Conservation (phyloP, 2,113 vertebrate species). For the Alethe diademata region DNA sequence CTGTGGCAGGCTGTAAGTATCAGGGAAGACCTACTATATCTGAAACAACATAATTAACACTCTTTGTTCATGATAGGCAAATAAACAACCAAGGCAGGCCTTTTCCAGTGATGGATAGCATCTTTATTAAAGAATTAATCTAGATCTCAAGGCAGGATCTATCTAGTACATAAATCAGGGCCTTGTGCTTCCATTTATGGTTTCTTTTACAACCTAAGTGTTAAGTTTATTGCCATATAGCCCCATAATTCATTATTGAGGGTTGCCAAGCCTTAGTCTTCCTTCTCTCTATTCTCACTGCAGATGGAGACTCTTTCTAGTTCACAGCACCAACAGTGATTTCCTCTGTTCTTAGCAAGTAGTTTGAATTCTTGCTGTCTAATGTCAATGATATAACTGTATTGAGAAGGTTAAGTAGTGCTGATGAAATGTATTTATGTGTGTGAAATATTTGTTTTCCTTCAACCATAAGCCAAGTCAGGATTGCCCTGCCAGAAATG, state of each 20-base stretch:
- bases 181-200: constrained; percentile 71
- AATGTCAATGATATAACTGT: neutral
- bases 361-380: neutral
- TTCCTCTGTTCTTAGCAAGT: neutral
- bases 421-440: neutral
- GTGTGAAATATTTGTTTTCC: neutral
- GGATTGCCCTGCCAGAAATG: neutral
- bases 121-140: constrained; percentile 64
- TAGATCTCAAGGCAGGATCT: constrained; percentile 32
- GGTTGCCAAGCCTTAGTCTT: neutral
- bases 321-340: neutral
- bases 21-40: constrained; percentile 29
- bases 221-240: constrained; percentile 65
- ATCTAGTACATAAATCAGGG: constrained; percentile 45
- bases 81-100: constrained; percentile 49
- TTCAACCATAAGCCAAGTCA: neutral
- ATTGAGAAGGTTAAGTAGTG: neutral
- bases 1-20: constrained; percentile 28
- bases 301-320: neutral
- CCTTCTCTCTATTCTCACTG: neutral
- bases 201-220: constrained; percentile 59
- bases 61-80: constrained; percentile 54
- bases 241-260: constrained; percentile 30
- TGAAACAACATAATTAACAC: constrained; percentile 55
- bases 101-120: constrained; percentile 47